These are phyloP conservation scores for Sphaeramia orbicularis DNA, from an alignment of 2,797 vertebrate genomes.

Conservation along the genomic window DNA sequence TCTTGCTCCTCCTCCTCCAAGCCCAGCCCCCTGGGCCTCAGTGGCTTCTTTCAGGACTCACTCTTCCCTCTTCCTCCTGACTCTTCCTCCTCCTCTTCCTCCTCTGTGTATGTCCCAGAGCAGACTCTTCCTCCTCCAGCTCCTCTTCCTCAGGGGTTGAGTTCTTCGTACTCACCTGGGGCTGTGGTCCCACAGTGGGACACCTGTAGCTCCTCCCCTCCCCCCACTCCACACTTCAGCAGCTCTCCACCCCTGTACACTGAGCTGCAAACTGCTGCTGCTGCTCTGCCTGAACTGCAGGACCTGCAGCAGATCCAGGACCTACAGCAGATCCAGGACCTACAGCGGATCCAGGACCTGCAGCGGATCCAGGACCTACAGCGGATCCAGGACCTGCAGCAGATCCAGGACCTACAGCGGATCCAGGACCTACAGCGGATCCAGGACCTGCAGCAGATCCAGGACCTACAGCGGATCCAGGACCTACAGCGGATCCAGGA, in stretches of 20 bases:
- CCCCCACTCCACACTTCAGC: constrained; percentile 72
- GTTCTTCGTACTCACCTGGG: constrained; percentile 82
- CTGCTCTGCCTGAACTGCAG: constrained; percentile 53
- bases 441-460: too few species aligned
- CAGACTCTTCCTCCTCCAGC: constrained; percentile 66
- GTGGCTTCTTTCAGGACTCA: constrained; percentile 77
- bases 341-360: too few species aligned
- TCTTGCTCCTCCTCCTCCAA: constrained; percentile 58
- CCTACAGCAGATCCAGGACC: too few species aligned
- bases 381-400: too few species aligned
- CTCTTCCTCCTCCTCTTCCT: not conserved
- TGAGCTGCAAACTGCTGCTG: constrained; percentile 47
- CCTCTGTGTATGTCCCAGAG: constrained; percentile 16
- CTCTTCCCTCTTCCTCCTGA: constrained; percentile 6
- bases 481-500: too few species aligned
- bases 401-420: too few species aligned
- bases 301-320: too few species aligned
- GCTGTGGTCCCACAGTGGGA: constrained; percentile 88
- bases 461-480: too few species aligned
- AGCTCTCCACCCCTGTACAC: constrained; percentile 79
- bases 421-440: too few species aligned
- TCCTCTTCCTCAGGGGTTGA: constrained; percentile 82
- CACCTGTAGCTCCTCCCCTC: constrained; percentile 56
- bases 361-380: not conserved
- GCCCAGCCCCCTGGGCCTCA: constrained; percentile 86